Conservation (phyloP, 2,113 vertebrate genomes). For the Vanacampus margaritifer region DNA sequence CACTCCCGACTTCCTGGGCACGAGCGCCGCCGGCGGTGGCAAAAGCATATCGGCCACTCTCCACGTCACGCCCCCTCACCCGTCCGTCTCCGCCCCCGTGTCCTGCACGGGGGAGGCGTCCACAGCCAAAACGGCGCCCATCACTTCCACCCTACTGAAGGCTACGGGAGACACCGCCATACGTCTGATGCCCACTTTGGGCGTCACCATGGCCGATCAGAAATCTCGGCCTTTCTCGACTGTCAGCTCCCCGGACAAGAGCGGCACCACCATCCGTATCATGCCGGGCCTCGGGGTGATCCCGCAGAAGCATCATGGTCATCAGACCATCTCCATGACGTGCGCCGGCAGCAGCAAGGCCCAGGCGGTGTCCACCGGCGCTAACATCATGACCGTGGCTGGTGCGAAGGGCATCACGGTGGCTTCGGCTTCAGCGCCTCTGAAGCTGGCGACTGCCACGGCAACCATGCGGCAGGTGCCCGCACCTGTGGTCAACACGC, state of each 20-base stretch:
- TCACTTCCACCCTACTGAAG: constrained; percentile 80
- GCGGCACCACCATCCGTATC: constrained; percentile 87
- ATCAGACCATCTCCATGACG: constrained; percentile 85
- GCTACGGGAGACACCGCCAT: constrained; percentile 78
- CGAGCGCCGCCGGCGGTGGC: constrained; percentile 68
- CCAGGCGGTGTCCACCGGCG: constrained; percentile 68
- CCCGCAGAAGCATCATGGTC: constrained; percentile 85
- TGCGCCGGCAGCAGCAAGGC: constrained; percentile 75
- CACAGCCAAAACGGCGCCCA: constrained; percentile 57
- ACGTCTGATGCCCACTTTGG: constrained; percentile 91
- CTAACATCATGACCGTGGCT: constrained; percentile 68
- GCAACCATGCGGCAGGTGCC: constrained; percentile 88
- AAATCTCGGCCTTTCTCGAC: constrained; percentile 82
- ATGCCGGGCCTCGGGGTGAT: constrained; percentile 92
- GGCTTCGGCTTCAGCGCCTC: constrained; percentile 73
- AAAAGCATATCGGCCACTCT: constrained; percentile 93
- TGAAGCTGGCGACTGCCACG: constrained; percentile 79
- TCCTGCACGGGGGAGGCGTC: constrained; percentile 62
- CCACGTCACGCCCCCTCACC: constrained; percentile 80
- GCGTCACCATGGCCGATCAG: constrained; percentile 85
- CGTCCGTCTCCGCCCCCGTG: constrained; percentile 71
- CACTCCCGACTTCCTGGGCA: constrained; percentile 88
- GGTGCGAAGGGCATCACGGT: constrained; percentile 81
- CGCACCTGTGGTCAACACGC: constrained; percentile 85
- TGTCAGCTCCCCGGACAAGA: constrained; percentile 80